Base-by-base conservation (phyloP, 2,888 invertebrate genomes). In the Emesis russula region DNA sequence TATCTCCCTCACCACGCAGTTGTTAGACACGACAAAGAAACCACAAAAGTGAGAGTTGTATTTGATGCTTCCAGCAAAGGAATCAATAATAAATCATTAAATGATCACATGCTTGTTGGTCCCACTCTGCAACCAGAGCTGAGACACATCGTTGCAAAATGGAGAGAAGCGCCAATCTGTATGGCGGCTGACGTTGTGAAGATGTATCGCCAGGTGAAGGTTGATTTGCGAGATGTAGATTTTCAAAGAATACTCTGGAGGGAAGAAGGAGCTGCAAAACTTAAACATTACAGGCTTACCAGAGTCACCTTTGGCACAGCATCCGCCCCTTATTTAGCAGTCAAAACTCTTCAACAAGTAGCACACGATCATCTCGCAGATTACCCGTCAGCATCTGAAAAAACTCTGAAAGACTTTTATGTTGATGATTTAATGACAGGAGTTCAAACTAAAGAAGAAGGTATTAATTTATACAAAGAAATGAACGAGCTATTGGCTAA, bases 1-100 rank as follows among this genome's bases (percentile, higher is more conserved):
- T 88, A 84, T 36, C 33, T 92, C 1, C 89, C 92, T n/a, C 90
- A 90, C 48, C 93, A 91, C 53, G 86, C 85, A 1, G 85, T 91
- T 0, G n/a, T 91, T 0, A 75, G 86, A 63, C 85, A 91, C 6
- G 77, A 83, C 4, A 90, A 85, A 41, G 31, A 70, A 0, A 91
- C 90, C 4, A 90, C 91, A 0, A 88, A 88, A 53, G 74, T 88
- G 1, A 76, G 92, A 33, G 87, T 89, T 0, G 91, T 92, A 0
- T 90, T 85, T 41, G 85, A 93, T 58, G 92, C 87, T 0, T 92
- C 90, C 6, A 71, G 83, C 18, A 83, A 86, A 36, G 85, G 89
- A 18, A 48, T 3, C 4, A 85, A 89, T 38, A 78, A 77, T 6
- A 53, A 79, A 2, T 92, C 91, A 3, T 73, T 89, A 1, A 94